Evolutionary conservation across 1,140 invertebrate genomes (phyloP).

Genomic region (Phortica variegata): DNA sequence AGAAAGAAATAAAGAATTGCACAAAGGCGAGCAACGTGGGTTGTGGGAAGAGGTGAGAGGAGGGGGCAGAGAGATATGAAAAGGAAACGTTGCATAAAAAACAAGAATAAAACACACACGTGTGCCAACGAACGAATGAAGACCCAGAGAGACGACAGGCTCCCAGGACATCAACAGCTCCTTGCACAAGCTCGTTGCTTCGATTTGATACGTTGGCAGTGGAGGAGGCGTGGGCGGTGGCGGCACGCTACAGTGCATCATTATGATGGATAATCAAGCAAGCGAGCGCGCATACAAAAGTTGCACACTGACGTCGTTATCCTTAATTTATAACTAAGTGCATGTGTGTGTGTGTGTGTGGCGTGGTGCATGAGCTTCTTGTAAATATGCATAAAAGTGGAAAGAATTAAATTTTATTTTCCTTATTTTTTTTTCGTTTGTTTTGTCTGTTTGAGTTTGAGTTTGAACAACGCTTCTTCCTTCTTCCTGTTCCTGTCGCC

Average conservation of each 20-base stretch:
- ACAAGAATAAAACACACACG: slow-evolving; percentile 11
- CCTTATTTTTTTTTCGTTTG: too few relatives aligned
- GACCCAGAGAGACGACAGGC: background rate
- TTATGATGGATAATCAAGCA: slow-evolving; percentile 31
- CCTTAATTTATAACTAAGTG: slow-evolving; percentile 53
- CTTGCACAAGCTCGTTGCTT: too few relatives aligned
- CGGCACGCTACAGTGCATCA: slow-evolving; percentile 11
- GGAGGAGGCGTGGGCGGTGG: background rate
- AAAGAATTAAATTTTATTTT: slow-evolving; percentile 50
- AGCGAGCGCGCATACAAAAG: slow-evolving; percentile 8
- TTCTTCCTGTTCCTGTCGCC: too few relatives aligned
- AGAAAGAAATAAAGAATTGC: too few relatives aligned
- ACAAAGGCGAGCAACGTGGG: too few relatives aligned
- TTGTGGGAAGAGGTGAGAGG: too few relatives aligned
- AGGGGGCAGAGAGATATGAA: too few relatives aligned
- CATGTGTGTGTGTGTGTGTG: slow-evolving; percentile 29
- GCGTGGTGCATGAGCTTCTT: slow-evolving; percentile 20
- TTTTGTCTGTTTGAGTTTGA: too few relatives aligned
- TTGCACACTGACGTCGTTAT: slow-evolving; percentile 31
- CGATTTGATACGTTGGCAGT: too few relatives aligned
- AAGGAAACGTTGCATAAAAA: too few relatives aligned
- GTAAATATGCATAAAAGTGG: slow-evolving; percentile 47
- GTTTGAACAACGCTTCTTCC: background rate
- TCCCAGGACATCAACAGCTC: too few relatives aligned
- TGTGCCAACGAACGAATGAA: background rate